Evolutionary conservation across 2,888 invertebrate genomes (phyloP).

Genomic region (Patella pellucida): DNA sequence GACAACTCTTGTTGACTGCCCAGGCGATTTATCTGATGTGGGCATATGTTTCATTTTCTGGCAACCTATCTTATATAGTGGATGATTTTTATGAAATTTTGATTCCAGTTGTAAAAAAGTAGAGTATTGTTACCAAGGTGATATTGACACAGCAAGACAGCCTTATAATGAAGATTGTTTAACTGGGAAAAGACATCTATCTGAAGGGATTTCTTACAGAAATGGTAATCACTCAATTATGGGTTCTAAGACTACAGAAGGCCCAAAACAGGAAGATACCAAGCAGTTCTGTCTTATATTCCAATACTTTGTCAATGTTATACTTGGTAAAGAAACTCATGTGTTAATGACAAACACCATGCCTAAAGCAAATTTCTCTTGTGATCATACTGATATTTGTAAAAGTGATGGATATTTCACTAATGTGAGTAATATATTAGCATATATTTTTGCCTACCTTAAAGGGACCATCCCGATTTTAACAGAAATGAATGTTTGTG

Average conservation of each 20-base stretch:
- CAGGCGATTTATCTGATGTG: too few species aligned
- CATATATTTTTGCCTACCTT: too few species aligned
- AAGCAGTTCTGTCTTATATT: not conserved
- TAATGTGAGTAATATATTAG: not conserved
- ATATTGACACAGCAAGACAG: not conserved
- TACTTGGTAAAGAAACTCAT: not conserved
- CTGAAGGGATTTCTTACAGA: not conserved
- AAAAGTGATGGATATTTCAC: not conserved
- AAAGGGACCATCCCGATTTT: too few species aligned
- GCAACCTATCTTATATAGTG: too few species aligned
- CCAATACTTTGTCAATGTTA: not conserved
- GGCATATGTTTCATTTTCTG: too few species aligned
- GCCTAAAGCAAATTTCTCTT: conserved; percentile 15
- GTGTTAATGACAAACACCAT: not conserved
- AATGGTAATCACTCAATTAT: not conserved
- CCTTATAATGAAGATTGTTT: not conserved
- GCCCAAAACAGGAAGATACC: not conserved
- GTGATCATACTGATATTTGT: conserved; percentile 12
- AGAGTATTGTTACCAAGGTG: not conserved
- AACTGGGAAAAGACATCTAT: not conserved
- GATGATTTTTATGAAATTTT: too few species aligned
- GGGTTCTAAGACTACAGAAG: not conserved
- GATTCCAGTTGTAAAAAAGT: too few species aligned
- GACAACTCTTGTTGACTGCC: too few species aligned
- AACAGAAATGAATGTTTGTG: too few species aligned